A percentile compares a stretch with the other conserved stretches of the same genome.
Conservation (phyloP, 2,888 invertebrate genomes). For the Hydriomena furcata region DNA sequence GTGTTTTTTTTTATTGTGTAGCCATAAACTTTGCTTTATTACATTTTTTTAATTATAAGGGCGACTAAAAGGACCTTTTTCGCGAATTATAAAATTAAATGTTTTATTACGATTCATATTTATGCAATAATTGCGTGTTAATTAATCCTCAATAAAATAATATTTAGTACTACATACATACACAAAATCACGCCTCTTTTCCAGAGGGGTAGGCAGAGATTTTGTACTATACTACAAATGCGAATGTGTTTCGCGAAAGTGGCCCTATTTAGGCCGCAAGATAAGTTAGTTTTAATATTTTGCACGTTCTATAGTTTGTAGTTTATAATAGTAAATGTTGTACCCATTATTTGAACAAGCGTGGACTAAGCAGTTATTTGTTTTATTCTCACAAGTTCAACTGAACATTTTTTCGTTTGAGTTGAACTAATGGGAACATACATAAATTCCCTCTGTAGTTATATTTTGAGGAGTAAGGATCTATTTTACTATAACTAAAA, state of each 20-base stretch:
- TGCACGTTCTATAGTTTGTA: constrained; percentile 9
- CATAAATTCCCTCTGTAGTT: constrained; percentile 8
- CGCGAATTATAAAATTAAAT: no score
- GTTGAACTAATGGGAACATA: constrained; percentile 2
- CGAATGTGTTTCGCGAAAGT: no score
- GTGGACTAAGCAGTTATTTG: no score
- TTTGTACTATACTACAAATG: no score
- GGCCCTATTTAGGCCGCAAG: no score
- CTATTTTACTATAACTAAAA: constrained; percentile 30
- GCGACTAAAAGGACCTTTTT: no score
- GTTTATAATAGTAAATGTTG: constrained; percentile 7
- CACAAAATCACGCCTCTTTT: no score
- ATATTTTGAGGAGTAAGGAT: constrained; percentile 26
- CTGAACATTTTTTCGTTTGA: not conserved
- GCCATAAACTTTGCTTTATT: constrained; percentile 16
- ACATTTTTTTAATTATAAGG: not conserved
- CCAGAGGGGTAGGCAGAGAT: no score
- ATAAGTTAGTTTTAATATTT: constrained; percentile 8
- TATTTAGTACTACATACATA: no score
- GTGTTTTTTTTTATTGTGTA: constrained; percentile 6
- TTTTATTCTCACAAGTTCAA: not conserved
- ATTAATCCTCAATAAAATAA: no score
- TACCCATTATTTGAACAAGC: constrained; percentile 7
- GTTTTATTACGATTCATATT: no score
- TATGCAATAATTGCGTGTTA: no score